Evolutionary conservation across 1,140 invertebrate genomes (phyloP).

Genomic region (Pectinophora gossypiella): DNA sequence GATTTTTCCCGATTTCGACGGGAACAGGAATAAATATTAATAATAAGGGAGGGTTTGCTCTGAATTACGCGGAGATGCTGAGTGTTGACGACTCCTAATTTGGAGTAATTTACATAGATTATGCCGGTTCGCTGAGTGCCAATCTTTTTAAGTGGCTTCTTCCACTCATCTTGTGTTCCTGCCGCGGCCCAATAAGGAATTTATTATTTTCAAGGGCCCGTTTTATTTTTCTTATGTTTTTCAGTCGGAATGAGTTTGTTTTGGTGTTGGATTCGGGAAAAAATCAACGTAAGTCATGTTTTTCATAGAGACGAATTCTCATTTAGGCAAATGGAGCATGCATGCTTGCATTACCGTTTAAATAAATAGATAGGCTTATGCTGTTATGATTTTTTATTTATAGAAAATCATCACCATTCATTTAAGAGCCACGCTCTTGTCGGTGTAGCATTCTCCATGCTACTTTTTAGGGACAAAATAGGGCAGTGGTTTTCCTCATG

Average conservation of each 20-base stretch:
- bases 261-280: not conserved
- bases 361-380: too few relatives aligned
- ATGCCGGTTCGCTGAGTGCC: constrained; percentile 72
- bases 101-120: constrained; percentile 74
- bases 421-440: too few relatives aligned
- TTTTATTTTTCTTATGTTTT: constrained; percentile 22
- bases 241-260: not conserved
- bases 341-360: too few relatives aligned
- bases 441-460: too few relatives aligned
- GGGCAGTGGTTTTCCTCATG: too few relatives aligned
- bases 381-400: too few relatives aligned
- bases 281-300: too few relatives aligned
- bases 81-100: constrained; percentile 73
- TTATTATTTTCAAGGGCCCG: constrained; percentile 50
- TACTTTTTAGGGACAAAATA: too few relatives aligned
- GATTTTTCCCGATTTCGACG: constrained; percentile 53
- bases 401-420: too few relatives aligned
- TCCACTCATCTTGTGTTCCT: constrained; percentile 63
- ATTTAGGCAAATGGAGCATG: too few relatives aligned
- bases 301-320: too few relatives aligned
- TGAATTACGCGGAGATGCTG: constrained; percentile 58
- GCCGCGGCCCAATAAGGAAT: constrained; percentile 47
- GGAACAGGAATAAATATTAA: constrained; percentile 72
- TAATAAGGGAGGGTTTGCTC: constrained; percentile 72
- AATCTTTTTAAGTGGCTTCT: constrained; percentile 73